Base-by-base conservation (phyloP, 2,797 vertebrate genomes). In the Etheostoma nigrum region DNA sequence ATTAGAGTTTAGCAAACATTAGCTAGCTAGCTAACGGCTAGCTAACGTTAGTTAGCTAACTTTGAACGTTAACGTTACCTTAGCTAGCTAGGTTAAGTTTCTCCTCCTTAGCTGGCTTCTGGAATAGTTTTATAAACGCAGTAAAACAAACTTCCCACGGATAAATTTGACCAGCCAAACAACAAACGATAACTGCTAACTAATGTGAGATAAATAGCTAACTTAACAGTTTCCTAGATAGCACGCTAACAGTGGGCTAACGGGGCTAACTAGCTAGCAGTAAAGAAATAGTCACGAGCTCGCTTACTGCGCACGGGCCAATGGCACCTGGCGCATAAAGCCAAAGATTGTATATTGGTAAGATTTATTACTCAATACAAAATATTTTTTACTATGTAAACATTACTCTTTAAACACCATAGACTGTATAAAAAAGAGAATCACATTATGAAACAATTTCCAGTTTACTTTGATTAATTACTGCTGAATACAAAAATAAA, bases 271-370 rank as follows among this genome's bases (percentile, higher is more conserved):
- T 30, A 30, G 30, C 25, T 61, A 53, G 19, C 42, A 52, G 53
- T 60, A 21, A 54, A 21, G 15, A 19, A 47, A 44, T 12, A 15
- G 47, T 58, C 12, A 14, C 14, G 15, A 42, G 49, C 36, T 0
- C 27, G 8, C 18, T n/a, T 18, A n/a, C 19, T 9, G 48, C 52
- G 1, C n/a, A 10, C 14, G 27, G 9, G 59, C 12, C 21, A 40
- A 40, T 40, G 3, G 15, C 33, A 30, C 27, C 0, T 18, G 1
- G 1, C 4, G 1, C 1, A 21, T 16, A 1, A 18, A n/a, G 11
- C 1, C 67, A 67, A 74, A 84, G 81, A 84, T 69, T 59, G 72
- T 63, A 16, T 63, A 69, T 66, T 18, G 3, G 0, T 19, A 19
- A 52, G 79, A 78, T 23, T 45, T 18, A 1, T 71, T 61, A 70